Conservation (phyloP, 1,140 invertebrate genomes). For the Drosophila kohkoa region DNA sequence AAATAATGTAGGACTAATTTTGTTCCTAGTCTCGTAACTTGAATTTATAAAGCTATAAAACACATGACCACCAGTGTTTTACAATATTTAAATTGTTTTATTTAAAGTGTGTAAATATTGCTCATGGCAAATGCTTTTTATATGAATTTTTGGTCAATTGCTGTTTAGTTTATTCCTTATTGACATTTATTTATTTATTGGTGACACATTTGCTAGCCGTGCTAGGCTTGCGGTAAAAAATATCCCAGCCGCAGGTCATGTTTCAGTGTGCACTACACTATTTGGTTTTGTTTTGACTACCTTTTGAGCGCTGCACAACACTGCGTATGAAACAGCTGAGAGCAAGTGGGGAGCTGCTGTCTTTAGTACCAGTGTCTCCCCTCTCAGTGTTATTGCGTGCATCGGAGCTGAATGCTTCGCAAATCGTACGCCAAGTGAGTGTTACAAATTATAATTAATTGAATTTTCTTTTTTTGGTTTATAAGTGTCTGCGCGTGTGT, state of each 20-base stretch:
- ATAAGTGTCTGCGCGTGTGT: slow-evolving; percentile 32
- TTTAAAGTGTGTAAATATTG: no score
- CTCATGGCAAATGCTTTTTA: no score
- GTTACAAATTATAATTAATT: slow-evolving; percentile 61
- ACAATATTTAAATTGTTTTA: no score
- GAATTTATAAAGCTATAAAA: no score
- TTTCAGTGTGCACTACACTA: slow-evolving; percentile 22
- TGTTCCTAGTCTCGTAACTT: no score
- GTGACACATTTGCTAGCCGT: no score
- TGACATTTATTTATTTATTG: no score
- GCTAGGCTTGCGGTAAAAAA: slow-evolving; percentile 12
- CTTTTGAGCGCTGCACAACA: slow-evolving; percentile 35
- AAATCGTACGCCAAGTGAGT: slow-evolving; percentile 44
- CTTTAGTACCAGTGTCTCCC: background rate
- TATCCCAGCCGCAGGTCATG: slow-evolving; percentile 15
- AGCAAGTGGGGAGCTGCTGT: slow-evolving; percentile 32
- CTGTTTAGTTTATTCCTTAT: background rate
- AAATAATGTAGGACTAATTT: no score
- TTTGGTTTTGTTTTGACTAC: slow-evolving; percentile 59
- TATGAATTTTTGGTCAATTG: no score
- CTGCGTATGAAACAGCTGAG: slow-evolving; percentile 56
- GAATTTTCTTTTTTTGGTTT: slow-evolving; percentile 52
- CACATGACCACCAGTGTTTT: no score
- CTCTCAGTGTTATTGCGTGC: slow-evolving; percentile 55
- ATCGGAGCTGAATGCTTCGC: slow-evolving; percentile 44